phyloP scores from a whole-genome alignment of 2,113 vertebrate genomes.

The Sorex araneus region DNA sequence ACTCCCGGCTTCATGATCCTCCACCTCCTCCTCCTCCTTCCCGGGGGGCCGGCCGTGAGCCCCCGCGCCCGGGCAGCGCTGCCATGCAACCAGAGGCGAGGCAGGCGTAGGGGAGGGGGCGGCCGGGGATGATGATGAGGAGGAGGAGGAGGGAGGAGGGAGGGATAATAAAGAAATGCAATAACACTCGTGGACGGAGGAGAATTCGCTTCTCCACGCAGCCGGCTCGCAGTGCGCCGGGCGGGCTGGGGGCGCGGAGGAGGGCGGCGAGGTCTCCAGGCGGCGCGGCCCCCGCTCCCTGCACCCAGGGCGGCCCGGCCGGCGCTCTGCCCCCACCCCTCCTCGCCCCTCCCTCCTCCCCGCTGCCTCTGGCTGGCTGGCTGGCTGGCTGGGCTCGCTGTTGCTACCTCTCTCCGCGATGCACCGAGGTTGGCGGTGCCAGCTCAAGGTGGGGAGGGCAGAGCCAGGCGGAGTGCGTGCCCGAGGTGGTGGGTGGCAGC shows the following conservation, averaged over 20 bases:
- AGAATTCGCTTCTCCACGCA: slow-evolving; percentile 57
- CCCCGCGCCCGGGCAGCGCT: slow-evolving; percentile 81
- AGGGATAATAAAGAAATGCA: slow-evolving; percentile 62
- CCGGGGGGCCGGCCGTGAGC: slow-evolving; percentile 82
- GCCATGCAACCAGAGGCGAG: slow-evolving; percentile 84
- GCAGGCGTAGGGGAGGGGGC: slow-evolving; percentile 73
- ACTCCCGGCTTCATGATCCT: slow-evolving; percentile 83
- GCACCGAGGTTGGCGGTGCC: slow-evolving; percentile 68
- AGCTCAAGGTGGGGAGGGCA: slow-evolving; percentile 66
- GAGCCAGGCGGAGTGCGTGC: slow-evolving; percentile 34
- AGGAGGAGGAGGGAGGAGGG: not conserved
- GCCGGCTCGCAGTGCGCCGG: slow-evolving; percentile 59
- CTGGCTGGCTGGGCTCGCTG: slow-evolving; percentile 42
- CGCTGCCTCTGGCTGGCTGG: slow-evolving; percentile 60
- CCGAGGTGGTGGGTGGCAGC: slow-evolving; percentile 61
- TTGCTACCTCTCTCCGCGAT: slow-evolving; percentile 70
- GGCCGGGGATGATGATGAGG: slow-evolving; percentile 8
- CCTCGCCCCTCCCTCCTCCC: slow-evolving; percentile 66
- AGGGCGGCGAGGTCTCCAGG: slow-evolving; percentile 65
- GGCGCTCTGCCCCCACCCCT: slow-evolving; percentile 16
- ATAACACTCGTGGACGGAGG: slow-evolving; percentile 63
- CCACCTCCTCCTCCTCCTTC: slow-evolving; percentile 72
- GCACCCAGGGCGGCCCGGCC: slow-evolving; percentile 66
- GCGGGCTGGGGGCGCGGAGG: slow-evolving; percentile 41
- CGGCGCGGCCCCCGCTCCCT: slow-evolving; percentile 68